A percentile compares a stretch with the other conserved stretches of the same genome.
Conservation (phyloP, 2,113 vertebrate genomes). For the Circaetus cinerascens region DNA sequence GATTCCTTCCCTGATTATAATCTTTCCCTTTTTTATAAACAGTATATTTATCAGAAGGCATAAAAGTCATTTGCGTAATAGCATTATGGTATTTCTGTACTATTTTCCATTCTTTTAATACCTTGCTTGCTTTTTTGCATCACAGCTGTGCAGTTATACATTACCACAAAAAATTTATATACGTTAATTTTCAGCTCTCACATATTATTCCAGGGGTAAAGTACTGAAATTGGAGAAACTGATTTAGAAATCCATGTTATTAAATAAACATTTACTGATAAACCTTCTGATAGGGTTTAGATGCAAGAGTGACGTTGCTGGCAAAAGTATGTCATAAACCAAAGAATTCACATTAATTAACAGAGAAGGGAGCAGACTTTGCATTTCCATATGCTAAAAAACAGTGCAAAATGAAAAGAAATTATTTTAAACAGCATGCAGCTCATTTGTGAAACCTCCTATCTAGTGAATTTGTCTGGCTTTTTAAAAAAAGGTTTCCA, state of each 20-base stretch:
- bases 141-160: neutral
- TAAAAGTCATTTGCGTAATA: neutral
- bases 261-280: neutral
- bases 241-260: neutral
- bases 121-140: neutral
- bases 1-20: neutral
- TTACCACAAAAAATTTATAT: neutral
- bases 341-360: neutral
- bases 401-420: neutral
- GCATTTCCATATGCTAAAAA: neutral
- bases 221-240: neutral
- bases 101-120: neutral
- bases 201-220: neutral
- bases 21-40: neutral
- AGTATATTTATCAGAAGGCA: neutral
- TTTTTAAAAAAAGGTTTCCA: neutral
- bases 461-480: neutral
- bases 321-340: neutral
- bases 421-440: neutral
- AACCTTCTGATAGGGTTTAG: neutral
- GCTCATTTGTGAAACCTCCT: neutral
- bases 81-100: neutral
- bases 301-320: neutral
- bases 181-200: neutral
- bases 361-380: neutral